Evolutionary conservation across 2,888 invertebrate genomes (phyloP).

Genomic region (Flexamia atlantica): DNA sequence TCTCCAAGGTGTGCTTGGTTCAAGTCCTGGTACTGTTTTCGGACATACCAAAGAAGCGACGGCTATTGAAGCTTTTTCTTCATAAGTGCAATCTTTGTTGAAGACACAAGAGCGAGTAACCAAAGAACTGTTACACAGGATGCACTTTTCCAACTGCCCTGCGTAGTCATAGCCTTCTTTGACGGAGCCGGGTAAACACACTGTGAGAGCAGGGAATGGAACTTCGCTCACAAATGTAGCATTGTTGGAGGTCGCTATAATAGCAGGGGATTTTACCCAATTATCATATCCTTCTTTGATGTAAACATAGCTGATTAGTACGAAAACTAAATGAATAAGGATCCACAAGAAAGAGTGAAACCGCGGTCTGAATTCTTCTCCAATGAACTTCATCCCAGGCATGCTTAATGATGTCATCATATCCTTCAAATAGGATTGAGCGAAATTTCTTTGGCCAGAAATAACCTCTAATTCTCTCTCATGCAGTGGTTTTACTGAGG

Average conservation of each 20-base stretch:
- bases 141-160: not conserved
- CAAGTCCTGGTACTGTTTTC: not conserved
- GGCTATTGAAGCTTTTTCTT: not conserved
- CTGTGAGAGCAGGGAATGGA: constrained; percentile 1
- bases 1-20: not conserved
- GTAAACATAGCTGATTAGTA: not conserved
- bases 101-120: not conserved
- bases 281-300: not conserved
- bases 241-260: not conserved
- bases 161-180: not conserved
- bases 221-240: not conserved
- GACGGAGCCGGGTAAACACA: not conserved
- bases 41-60: not conserved
- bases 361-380: not conserved
- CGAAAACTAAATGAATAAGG: not conserved
- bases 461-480: not conserved
- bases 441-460: too few species aligned
- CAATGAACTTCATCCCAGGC: not conserved
- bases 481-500: not conserved
- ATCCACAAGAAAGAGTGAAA: not conserved
- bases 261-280: not conserved
- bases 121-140: not conserved
- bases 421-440: not conserved
- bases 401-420: not conserved
- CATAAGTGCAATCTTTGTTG: not conserved